A percentile compares a stretch with the other conserved stretches of the same genome.
phyloP scores from a whole-genome alignment of 53 echinoderm and acorn worm species.

The Temnopleurus reevesii region DNA sequence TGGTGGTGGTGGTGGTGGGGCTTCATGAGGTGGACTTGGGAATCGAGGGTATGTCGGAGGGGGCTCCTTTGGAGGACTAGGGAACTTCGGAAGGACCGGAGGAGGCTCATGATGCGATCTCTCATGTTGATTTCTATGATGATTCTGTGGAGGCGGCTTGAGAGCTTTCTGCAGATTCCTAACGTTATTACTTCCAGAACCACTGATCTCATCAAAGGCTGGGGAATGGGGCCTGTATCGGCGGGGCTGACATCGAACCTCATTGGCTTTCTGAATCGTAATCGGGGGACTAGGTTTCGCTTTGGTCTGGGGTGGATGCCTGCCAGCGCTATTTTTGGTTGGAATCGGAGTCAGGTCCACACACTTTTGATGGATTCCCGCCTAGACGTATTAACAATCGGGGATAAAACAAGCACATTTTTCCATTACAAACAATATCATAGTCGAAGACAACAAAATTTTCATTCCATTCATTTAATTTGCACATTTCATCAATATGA shows the following conservation, averaged over 20 bases:
- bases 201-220: neutral
- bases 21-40: slow-evolving; percentile 39
- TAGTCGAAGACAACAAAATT: neutral
- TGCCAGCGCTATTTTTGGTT: neutral
- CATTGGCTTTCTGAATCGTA: slow-evolving; percentile 26
- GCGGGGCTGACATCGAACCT: neutral
- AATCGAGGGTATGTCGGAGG: slow-evolving; percentile 49
- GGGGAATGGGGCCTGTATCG: slow-evolving; percentile 33
- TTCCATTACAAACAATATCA: slow-evolving; percentile 6
- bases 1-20: slow-evolving; percentile 37
- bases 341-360: slow-evolving; percentile 43
- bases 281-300: slow-evolving; percentile 43
- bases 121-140: neutral
- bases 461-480: neutral
- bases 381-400: neutral
- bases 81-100: slow-evolving; percentile 50
- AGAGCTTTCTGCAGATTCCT: slow-evolving; percentile 37
- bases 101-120: neutral
- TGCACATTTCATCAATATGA: neutral
- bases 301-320: slow-evolving; percentile 54
- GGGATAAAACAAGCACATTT: slow-evolving; percentile 44
- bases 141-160: slow-evolving; percentile 22
- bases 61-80: slow-evolving; percentile 43
- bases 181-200: neutral
- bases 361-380: neutral